phyloP scores from a whole-genome alignment of 2,888 invertebrate species.

The Pherbina coryleti region DNA sequence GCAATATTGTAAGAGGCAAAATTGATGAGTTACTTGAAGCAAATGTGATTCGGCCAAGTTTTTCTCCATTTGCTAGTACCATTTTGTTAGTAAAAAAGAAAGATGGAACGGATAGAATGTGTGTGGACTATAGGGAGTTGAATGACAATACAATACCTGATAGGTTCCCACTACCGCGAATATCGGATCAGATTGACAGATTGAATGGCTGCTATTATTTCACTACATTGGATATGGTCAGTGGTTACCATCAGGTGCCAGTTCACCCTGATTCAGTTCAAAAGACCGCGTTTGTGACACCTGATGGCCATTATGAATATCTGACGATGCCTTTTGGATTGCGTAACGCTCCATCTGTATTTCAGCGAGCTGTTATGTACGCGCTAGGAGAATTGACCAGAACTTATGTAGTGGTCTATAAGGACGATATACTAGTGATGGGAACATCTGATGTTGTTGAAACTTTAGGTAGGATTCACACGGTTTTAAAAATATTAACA shows the following conservation, averaged over 20 bases:
- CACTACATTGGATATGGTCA: conserved; percentile 38
- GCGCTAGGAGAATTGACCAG: conserved; percentile 37
- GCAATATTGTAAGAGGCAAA: not conserved
- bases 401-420: conserved; percentile 37
- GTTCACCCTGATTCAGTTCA: conserved; percentile 34
- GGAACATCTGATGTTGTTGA: not conserved
- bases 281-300: conserved; percentile 40
- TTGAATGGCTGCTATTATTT: conserved; percentile 6
- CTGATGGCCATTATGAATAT: conserved; percentile 41
- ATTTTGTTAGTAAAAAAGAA: not conserved
- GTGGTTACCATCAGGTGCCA: conserved; percentile 42
- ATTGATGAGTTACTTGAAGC: not conserved
- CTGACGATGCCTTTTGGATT: conserved; percentile 35
- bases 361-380: too few species aligned
- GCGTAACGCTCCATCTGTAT: conserved; percentile 37
- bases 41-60: not conserved
- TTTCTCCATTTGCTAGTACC: not conserved
- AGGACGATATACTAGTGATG: conserved; percentile 38
- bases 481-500: not conserved
- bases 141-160: not conserved
- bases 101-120: too few species aligned
- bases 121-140: too few species aligned
- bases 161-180: not conserved
- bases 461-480: not conserved
- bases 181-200: not conserved